Conservation (phyloP, 2,797 vertebrate species). For the Odontamblyopus lacepedii region DNA sequence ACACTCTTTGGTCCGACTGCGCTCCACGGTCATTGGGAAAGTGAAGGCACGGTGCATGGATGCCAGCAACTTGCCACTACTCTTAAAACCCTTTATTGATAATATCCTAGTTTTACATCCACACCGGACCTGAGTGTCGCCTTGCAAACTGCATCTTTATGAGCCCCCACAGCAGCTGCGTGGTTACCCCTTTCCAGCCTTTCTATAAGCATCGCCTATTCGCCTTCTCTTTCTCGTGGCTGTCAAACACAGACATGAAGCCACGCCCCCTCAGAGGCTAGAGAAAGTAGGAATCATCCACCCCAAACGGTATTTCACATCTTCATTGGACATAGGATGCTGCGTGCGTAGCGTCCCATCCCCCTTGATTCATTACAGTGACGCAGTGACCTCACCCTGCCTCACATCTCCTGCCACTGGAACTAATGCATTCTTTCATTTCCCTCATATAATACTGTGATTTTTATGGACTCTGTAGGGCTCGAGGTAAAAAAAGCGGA, state of each 20-base stretch:
- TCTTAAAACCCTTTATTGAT: neutral
- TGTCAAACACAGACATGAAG: constrained; percentile 68
- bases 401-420: constrained; percentile 21
- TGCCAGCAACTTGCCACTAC: constrained; percentile 30
- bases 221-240: constrained; percentile 69
- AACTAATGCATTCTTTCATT: constrained; percentile 43
- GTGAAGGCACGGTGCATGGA: constrained; percentile 87
- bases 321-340: constrained; percentile 50
- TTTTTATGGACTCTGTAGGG: neutral
- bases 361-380: constrained; percentile 63
- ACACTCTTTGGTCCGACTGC: constrained; percentile 83
- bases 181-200: constrained; percentile 27
- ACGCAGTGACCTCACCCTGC: constrained; percentile 66
- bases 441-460: constrained; percentile 2
- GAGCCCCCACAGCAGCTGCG: constrained; percentile 24
- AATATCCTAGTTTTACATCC: neutral
- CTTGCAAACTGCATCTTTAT: neutral
- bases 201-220: constrained; percentile 45
- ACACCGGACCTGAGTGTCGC: neutral
- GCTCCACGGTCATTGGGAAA: constrained; percentile 82
- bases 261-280: constrained; percentile 53
- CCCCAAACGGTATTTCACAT: constrained; percentile 40
- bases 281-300: constrained; percentile 39
- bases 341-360: constrained; percentile 46
- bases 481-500: neutral